Evolutionary conservation across 2,888 invertebrate species (phyloP), one percentile per base, ranked within the genome.

Genomic region (Ganaspis brasiliensis): DNA sequence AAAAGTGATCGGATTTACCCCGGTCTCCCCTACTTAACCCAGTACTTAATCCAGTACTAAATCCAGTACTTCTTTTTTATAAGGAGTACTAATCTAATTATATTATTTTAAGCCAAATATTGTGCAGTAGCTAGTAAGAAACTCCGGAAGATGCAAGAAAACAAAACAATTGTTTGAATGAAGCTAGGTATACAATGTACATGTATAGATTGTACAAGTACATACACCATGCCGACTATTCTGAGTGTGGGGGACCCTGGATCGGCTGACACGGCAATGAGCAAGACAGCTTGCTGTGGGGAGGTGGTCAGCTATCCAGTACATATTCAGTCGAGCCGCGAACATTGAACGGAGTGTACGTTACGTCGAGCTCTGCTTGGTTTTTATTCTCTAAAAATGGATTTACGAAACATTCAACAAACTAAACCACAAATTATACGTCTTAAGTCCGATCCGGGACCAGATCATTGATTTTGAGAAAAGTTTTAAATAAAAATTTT

Each of bases 281-380:
- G 77, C 61, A 80, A 56, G 77, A 77, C 78, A 77, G 78, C 77
- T 75, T 82, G 82, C 76, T 77, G 83, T 83, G 85, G 82, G 84
- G 84, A 86, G 87, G 86, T 83, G 87, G 84, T 84, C 83, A 82
- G 83, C 81, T 16, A n/a, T n/a, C n/a, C n/a, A n/a, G n/a, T n/a
- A n/a, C n/a, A n/a, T 83, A 83, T 83, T 79, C 82, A 83, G 89
- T 89, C 86, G 88, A 86, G 87, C 87, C 88, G 89, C 88, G 87
- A 86, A 86, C 87, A 86, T 83, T 87, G 87, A 84, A 83, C 86
- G 87, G 87, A 84, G 81, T 86, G 79, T 84, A 84, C 81, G 81
- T 81, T 73, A 74, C 57, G 72, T 67, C 61, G 10, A 76, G 75
- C 37, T 67, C 71, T 56, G 76, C 67, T 21, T 52, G 73, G 73